phyloP scores from a whole-genome alignment of 2,888 invertebrate species.

The Platynereis dumerilii region DNA sequence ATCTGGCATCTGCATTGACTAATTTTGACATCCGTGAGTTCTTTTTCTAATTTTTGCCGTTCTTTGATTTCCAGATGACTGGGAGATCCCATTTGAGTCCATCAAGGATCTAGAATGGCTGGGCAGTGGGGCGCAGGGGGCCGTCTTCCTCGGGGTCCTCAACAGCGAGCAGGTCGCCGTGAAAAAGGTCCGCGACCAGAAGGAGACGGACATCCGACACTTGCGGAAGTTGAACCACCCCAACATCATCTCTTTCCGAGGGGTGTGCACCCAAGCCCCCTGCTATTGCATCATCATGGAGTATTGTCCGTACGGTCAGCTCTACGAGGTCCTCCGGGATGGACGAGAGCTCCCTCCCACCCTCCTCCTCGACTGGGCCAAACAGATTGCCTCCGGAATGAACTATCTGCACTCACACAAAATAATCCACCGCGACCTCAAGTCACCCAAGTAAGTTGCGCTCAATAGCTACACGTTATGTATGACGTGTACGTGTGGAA shows the following conservation, averaged over 20 bases:
- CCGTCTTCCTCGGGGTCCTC: conserved; percentile 87
- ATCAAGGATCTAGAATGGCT: conserved; percentile 89
- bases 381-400: conserved; percentile 96
- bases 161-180: conserved; percentile 86
- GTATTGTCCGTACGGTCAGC: conserved; percentile 92
- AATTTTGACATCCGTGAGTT: no score
- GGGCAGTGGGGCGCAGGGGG: conserved; percentile 95
- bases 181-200: conserved; percentile 90
- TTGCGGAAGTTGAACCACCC: conserved; percentile 90
- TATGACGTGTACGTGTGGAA: no score
- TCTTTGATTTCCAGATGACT: conserved; percentile 73
- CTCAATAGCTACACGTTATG: not conserved
- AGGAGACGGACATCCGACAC: conserved; percentile 92
- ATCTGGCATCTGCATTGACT: no score
- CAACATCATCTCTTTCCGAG: conserved; percentile 87
- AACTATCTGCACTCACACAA: conserved; percentile 92
- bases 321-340: conserved; percentile 87
- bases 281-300: conserved; percentile 98
- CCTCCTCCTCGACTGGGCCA: conserved; percentile 89
- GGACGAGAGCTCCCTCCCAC: conserved; percentile 85
- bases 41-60: no score
- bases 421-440: conserved; percentile 97
- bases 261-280: conserved; percentile 90
- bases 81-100: conserved; percentile 94
- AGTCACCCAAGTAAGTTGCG: conserved; percentile 93